phyloP scores from a whole-genome alignment of 2,888 invertebrate genomes.

The Stramonita haemastoma region DNA sequence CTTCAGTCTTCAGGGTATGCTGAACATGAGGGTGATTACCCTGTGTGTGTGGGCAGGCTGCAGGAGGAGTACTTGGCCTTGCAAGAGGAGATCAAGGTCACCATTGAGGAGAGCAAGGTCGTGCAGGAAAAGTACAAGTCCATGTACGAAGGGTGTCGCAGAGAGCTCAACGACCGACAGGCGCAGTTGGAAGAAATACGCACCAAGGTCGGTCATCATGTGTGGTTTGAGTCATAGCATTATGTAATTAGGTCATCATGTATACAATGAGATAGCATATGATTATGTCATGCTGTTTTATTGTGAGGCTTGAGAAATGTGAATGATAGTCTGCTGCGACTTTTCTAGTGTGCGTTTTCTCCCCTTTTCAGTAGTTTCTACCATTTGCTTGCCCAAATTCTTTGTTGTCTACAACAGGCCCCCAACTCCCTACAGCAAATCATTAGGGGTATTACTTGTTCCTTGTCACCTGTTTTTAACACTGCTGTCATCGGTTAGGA shows the following conservation, averaged over 20 bases:
- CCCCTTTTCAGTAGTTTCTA: too few species aligned
- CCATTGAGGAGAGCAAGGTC: constrained; percentile 74
- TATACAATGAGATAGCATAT: not conserved
- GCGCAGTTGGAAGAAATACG: constrained; percentile 66
- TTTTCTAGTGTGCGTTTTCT: too few species aligned
- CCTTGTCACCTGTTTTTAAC: too few species aligned
- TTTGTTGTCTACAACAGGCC: too few species aligned
- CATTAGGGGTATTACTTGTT: too few species aligned
- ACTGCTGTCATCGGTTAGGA: too few species aligned
- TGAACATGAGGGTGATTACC: too few species aligned
- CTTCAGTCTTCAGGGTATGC: too few species aligned
- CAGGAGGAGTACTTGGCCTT: constrained; percentile 73
- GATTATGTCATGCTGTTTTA: not conserved
- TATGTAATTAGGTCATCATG: not conserved
- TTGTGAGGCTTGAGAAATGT: not conserved
- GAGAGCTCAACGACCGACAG: constrained; percentile 66
- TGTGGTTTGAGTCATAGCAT: not conserved
- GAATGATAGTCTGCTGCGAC: too few species aligned
- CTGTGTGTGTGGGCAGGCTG: constrained; percentile 60
- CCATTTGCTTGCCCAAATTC: too few species aligned
- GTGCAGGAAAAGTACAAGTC: constrained; percentile 75
- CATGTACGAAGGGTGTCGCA: constrained; percentile 71
- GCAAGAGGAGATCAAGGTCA: constrained; percentile 72
- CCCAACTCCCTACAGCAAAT: too few species aligned
- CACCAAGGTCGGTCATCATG: constrained; percentile 60